Evolutionary conservation across 2,888 invertebrate genomes (phyloP).

Genomic region (Eupithecia insigniata): DNA sequence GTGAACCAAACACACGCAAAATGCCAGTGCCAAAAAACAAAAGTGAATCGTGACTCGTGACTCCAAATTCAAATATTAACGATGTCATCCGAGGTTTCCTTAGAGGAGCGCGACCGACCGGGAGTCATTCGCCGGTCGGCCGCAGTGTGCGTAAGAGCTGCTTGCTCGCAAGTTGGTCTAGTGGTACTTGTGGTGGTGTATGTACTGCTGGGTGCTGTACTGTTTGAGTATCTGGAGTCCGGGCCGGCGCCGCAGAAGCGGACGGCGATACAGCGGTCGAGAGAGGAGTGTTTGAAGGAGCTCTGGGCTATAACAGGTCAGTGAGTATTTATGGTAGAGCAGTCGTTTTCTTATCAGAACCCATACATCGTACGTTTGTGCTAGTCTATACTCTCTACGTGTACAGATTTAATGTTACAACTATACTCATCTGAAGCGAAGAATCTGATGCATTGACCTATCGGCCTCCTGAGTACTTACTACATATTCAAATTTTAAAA

Average conservation of each 20-base stretch:
- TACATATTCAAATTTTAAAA: neutral
- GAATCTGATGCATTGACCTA: neutral
- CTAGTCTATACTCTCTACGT: neutral
- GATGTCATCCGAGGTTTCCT: conserved; percentile 80
- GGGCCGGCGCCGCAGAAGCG: conserved; percentile 87
- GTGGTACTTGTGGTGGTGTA: conserved; percentile 89
- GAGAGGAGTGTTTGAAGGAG: conserved; percentile 88
- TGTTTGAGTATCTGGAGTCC: conserved; percentile 90
- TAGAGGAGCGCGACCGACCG: conserved; percentile 74
- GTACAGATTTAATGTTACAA: neutral
- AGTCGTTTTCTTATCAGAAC: neutral
- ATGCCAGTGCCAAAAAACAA: conserved; percentile 45
- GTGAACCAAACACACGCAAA: conserved; percentile 31
- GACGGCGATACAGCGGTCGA: conserved; percentile 85
- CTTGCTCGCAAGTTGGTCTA: conserved; percentile 88
- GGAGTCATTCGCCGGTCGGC: conserved; percentile 63
- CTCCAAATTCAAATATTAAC: conserved; percentile 37
- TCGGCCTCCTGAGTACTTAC: neutral
- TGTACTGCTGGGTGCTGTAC: conserved; percentile 89
- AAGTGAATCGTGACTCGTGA: conserved; percentile 44
- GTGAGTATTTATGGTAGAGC: conserved; percentile 44
- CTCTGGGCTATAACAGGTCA: conserved; percentile 92
- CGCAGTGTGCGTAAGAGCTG: conserved; percentile 79
- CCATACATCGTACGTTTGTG: neutral
- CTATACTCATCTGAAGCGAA: neutral